These are phyloP conservation scores for Dryomyza anilis DNA, from an alignment of 2,888 invertebrate genomes.

Conservation along the genomic window DNA sequence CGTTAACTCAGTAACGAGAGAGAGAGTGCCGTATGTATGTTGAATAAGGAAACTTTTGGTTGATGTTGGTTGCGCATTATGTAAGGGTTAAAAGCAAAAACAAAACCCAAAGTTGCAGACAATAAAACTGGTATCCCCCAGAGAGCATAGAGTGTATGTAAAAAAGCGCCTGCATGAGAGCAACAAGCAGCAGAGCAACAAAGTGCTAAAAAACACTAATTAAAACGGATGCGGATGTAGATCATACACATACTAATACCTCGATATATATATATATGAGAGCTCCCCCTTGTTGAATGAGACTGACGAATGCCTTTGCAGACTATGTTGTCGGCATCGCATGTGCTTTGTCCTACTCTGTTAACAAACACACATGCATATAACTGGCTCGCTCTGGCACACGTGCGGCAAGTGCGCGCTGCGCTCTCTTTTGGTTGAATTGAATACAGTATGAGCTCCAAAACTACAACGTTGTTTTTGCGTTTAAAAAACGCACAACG, in stretches of 20 bases:
- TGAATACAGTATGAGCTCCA: not conserved
- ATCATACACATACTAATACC: conserved; percentile 30
- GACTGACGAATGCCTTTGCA: conserved; percentile 33
- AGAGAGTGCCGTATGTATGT: no score
- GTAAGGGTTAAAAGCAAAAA: conserved; percentile 23
- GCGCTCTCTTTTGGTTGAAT: not conserved
- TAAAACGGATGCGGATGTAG: conserved; percentile 36
- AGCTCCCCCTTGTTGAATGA: no score
- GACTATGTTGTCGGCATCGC: conserved; percentile 16
- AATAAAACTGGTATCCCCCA: not conserved
- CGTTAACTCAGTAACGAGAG: not conserved
- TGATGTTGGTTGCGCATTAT: conserved; percentile 18
- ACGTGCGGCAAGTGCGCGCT: not conserved
- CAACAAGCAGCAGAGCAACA: conserved; percentile 6
- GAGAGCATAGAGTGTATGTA: not conserved
- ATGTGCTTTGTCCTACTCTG: not conserved
- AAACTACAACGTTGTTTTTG: not conserved
- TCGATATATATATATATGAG: conserved; percentile 22
- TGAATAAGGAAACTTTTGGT: no score
- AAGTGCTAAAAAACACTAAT: conserved; percentile 15
- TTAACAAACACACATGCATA: not conserved
- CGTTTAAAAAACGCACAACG: conserved; percentile 30
- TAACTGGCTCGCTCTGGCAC: conserved; percentile 3
- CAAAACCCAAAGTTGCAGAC: no score
- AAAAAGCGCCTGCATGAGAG: not conserved